Base-by-base conservation (phyloP, 1,140 invertebrate species). In the Ctenoplectra terminalis region DNA sequence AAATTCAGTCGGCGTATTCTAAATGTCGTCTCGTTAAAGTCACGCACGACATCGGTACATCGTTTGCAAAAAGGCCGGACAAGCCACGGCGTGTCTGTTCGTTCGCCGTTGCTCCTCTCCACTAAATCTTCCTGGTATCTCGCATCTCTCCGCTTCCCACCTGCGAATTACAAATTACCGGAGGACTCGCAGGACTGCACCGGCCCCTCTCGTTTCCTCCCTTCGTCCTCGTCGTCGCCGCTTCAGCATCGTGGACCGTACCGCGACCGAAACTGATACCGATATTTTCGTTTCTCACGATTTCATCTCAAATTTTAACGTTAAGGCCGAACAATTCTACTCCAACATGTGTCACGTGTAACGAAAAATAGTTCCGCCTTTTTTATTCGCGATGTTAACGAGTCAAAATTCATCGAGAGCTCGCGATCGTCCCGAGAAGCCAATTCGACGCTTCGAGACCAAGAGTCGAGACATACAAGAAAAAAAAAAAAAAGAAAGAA, bases 131-230 rank as follows among this genome's bases (percentile, higher is more conserved):
- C 48, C 85, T 85, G 87, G 86, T 92, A 92, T 92, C 90, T 92
- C 81, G 85, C 86, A 92, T 92, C 91, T 91, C 86, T 87, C 87
- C 87, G 90, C 88, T 92, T 91, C 90, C 89, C 91, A 92, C 90
- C 90, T 92, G 91, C 90, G 90, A 90, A 90, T 92, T 91, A 92
- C 91, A 92, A 92, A 92, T 92, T 92, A 91, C 90, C 89, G 80
- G 90, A 91, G 73, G 73, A 90, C 88, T 91, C 58, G 89, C 86
- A 87, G 87, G 64, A 87, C 86, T 85, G 87, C 77, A 88, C 83
- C 85, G 89, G 84, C 88, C 88, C 29, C 82, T 67, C 71, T 66
- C 74, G 40, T 40, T 5, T 40, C 34, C 71, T 34, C 80, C 71
- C 82, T 60, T 61, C 17, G 6, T 40, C 31, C 66, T 79, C 29